Percentiles rank a stretch among this genome's conserved stretches.
Evolutionary conservation across 2,797 vertebrate genomes (phyloP).

Genomic region (Acipenser oxyrinchus): DNA sequence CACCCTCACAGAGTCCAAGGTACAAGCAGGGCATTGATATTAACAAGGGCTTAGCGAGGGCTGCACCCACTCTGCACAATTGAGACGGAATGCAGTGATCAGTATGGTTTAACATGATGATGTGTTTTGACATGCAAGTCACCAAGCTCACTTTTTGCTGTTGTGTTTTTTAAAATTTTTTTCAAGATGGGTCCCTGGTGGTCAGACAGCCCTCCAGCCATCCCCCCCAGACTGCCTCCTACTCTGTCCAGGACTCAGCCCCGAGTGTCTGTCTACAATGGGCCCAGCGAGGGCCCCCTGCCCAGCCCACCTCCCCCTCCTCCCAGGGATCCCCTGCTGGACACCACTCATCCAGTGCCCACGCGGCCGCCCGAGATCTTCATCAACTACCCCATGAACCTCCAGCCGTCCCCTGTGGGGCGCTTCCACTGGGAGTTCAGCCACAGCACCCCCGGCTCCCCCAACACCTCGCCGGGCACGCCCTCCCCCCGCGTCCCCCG

Average conservation of each 20-base stretch:
- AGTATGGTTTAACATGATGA: no score
- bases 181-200: constrained; percentile 57
- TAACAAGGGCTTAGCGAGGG: background rate
- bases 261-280: constrained; percentile 58
- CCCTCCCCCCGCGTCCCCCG: constrained; percentile 70
- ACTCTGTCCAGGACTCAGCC: constrained; percentile 73
- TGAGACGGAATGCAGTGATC: no score
- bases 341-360: constrained; percentile 80
- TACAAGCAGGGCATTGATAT: constrained; percentile 30
- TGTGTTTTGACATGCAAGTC: background rate
- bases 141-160: background rate
- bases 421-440: constrained; percentile 76
- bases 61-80: no score
- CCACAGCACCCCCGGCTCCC: constrained; percentile 42
- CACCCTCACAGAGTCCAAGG: constrained; percentile 67
- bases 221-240: constrained; percentile 84
- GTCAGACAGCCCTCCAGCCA: constrained; percentile 80
- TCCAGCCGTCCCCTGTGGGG: constrained; percentile 78
- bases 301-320: constrained; percentile 82
- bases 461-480: constrained; percentile 72
- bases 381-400: constrained; percentile 82
- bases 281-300: constrained; percentile 64
- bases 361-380: constrained; percentile 89
- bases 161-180: constrained; percentile 14
- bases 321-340: constrained; percentile 64